Percentiles rank a stretch among this genome's conserved stretches.
Conservation (phyloP, 1,140 invertebrate species). For the Chymomyza costata region DNA sequence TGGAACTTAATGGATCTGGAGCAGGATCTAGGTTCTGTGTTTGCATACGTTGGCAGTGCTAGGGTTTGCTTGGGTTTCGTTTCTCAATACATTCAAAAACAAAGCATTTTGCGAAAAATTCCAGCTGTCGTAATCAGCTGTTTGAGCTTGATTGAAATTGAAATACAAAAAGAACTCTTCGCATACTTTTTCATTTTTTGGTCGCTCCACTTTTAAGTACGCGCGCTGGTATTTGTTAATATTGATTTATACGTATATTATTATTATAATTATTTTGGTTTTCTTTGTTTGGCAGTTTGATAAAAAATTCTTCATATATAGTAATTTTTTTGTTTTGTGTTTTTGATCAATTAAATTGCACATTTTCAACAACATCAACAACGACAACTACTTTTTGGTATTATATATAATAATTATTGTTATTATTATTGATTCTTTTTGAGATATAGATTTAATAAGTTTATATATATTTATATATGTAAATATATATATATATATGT, state of each 20-base stretch:
- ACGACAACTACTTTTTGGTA: conserved; percentile 72
- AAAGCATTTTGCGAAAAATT: conserved; percentile 51
- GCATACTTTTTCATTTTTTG: conserved; percentile 19
- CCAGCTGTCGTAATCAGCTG: conserved; percentile 11
- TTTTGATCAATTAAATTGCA: conserved; percentile 68
- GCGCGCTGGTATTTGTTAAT: conserved; percentile 31
- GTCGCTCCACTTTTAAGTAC: conserved; percentile 25
- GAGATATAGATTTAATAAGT: conserved; percentile 2
- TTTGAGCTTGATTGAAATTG: conserved; percentile 21
- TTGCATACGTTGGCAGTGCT: too few species aligned
- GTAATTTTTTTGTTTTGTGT: conserved; percentile 42
- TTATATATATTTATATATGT: neutral
- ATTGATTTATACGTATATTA: conserved; percentile 19
- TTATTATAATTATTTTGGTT: conserved; percentile 9
- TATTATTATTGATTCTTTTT: too few species aligned
- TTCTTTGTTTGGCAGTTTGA: conserved; percentile 30
- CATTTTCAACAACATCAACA: conserved; percentile 73
- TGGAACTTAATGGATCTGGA: neutral
- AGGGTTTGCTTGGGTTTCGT: too few species aligned
- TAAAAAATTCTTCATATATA: conserved; percentile 46
- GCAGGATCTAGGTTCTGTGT: conserved; percentile 6
- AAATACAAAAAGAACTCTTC: conserved; percentile 20
- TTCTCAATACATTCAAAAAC: conserved; percentile 40
- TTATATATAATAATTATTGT: conserved; percentile 43
- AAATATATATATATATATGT: neutral